Percentiles rank a stretch among this genome's conserved stretches.
Evolutionary conservation across 2,888 invertebrate genomes (phyloP).

Genomic region (Caenorhabditis zanzibari): DNA sequence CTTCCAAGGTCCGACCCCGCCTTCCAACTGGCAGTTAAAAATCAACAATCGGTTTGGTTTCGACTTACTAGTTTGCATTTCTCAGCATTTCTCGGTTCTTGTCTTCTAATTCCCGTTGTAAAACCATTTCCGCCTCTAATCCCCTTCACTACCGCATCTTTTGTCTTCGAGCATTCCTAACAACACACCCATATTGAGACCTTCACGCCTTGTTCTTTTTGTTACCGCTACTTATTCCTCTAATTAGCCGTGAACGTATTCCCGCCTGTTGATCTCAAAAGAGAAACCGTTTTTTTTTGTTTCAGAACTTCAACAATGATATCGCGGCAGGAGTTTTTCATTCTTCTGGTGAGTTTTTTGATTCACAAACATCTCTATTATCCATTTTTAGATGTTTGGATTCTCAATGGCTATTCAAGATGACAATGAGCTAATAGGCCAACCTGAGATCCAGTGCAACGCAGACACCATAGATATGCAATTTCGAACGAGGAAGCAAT

Average conservation of each 20-base stretch:
- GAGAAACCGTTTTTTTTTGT: background rate
- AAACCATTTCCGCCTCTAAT: slow-evolving; percentile 47
- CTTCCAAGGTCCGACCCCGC: slow-evolving; percentile 39
- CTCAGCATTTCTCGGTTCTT: background rate
- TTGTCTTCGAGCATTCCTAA: slow-evolving; percentile 50
- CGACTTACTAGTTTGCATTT: background rate
- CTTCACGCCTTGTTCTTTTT: slow-evolving; percentile 43
- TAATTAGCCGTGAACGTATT: slow-evolving; percentile 61
- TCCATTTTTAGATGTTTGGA: slow-evolving; percentile 53
- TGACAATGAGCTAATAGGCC: slow-evolving; percentile 77
- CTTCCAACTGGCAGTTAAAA: slow-evolving; percentile 39
- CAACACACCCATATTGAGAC: slow-evolving; percentile 59
- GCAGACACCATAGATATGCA: slow-evolving; percentile 82
- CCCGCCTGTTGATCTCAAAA: background rate
- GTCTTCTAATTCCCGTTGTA: slow-evolving; percentile 34
- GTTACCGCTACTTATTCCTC: slow-evolving; percentile 42
- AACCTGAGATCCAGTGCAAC: slow-evolving; percentile 81
- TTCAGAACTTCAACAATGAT: slow-evolving; percentile 30
- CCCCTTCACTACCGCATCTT: slow-evolving; percentile 46
- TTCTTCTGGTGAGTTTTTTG: slow-evolving; percentile 53
- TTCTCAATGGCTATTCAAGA: slow-evolving; percentile 60
- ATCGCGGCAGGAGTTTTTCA: slow-evolving; percentile 2
- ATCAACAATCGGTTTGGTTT: slow-evolving; percentile 34
- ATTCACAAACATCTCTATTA: no score
- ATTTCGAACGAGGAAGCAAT: slow-evolving; percentile 79